These are phyloP conservation scores for Hyposmocoma kahamanoa DNA, from an alignment of 1,140 invertebrate genomes.

Conservation along the genomic window DNA sequence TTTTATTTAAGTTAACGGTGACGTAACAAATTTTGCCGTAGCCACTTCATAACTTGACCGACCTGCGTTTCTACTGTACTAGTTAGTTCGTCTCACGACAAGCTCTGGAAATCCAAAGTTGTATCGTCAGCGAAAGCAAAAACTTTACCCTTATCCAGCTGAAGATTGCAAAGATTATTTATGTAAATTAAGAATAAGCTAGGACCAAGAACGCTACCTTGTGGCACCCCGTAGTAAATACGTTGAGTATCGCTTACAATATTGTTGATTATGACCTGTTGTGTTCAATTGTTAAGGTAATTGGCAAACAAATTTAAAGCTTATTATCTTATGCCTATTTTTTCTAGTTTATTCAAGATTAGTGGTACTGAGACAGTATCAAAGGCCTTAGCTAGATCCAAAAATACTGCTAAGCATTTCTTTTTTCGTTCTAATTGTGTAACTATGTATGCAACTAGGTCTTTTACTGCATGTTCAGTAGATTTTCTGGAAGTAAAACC, in stretches of 20 bases:
- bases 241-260: neutral
- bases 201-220: neutral
- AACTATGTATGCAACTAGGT: neutral
- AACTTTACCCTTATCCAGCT: neutral
- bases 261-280: neutral
- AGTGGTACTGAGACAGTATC: neutral
- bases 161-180: neutral
- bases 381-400: slow-evolving; percentile 4
- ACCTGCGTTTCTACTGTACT: neutral
- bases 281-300: neutral
- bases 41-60: neutral
- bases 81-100: neutral
- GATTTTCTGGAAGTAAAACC: slow-evolving; percentile 1
- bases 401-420: slow-evolving; percentile 1
- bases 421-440: neutral
- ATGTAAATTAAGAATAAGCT: neutral
- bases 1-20: neutral
- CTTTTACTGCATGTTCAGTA: neutral
- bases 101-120: neutral
- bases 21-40: neutral
- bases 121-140: neutral
- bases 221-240: neutral
- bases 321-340: neutral
- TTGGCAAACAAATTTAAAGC: neutral
- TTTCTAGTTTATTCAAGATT: neutral